Evolutionary conservation across 1,140 invertebrate species (phyloP), one percentile per base, ranked within the genome.

Genomic region (Parasteatoda tepidariorum): DNA sequence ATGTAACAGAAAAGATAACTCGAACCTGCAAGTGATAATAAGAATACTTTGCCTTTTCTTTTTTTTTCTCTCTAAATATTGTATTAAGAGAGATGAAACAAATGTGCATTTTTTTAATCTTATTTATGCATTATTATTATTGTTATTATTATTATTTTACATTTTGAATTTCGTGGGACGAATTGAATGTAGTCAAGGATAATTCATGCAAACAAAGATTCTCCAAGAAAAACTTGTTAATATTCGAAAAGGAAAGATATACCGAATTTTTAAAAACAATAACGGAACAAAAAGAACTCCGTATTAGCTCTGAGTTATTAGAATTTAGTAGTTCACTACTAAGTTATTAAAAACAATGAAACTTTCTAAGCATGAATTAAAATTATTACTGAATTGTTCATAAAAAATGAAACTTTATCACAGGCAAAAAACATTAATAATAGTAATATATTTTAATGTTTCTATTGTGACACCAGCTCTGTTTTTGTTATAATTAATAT

Each of bases 81-180:
- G 13, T 68, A 41, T 48, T 48, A 4, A 2, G 34, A 68, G 66
- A 68, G 66, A 66, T 31, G 66, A 38, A 68, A 68, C 38, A 68
- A 68, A 68, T 33, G 66, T 68, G 66, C 66, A 68, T 48, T 68
- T 68, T 68, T 41, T 68, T 41, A 68, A 41, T 15, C 5, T 24
- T 11, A 64, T 48, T 41, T 28, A 41, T 68, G 33, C 13, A 68
- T 31, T 68, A 28, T 68, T 24, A 38, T 18, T n/a, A 38, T 41
- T 24, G n/a, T 41, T 28, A 41, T 24, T 6, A 68, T 68, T 68
- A 41, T 13, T 41, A 68, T 41, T 68, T 33, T 41, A n/a, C 66
- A 41, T 41, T 28, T 31, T 24, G 22, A n/a, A 48, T 18, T 48
- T 7, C 18, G 18, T 48, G 18, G 48, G 15, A 55, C 15, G 15